These are phyloP conservation scores for Chrysotoxum bicinctum DNA, from an alignment of 2,888 invertebrate species.

Conservation along the genomic window DNA sequence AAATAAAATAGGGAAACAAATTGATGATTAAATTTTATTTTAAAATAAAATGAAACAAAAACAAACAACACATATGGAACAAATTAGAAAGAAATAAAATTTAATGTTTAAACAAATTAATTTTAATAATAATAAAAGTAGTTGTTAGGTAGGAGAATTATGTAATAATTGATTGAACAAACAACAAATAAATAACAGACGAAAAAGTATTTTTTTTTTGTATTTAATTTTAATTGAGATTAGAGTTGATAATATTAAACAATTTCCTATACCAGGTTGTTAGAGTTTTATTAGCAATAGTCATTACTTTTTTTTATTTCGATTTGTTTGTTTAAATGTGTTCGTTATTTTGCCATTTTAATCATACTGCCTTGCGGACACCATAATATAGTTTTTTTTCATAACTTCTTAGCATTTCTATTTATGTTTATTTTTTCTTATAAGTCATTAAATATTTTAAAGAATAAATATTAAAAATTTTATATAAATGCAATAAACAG, in stretches of 20 bases:
- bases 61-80: constrained; percentile 31
- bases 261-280: constrained; percentile 60
- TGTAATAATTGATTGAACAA: constrained; percentile 53
- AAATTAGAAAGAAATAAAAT: constrained; percentile 49
- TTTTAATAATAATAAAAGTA: constrained; percentile 14
- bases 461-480: background rate
- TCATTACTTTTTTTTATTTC: constrained; percentile 41
- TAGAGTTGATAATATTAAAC: background rate
- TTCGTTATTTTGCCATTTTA: constrained; percentile 57
- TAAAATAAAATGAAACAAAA: constrained; percentile 37
- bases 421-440: background rate
- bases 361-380: constrained; percentile 54
- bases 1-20: constrained; percentile 67
- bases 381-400: background rate
- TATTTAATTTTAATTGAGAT: constrained; percentile 23
- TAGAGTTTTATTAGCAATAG: constrained; percentile 33
- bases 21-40: constrained; percentile 60
- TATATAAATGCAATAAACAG: background rate
- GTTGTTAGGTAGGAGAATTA: constrained; percentile 59
- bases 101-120: constrained; percentile 3
- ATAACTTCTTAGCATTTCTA: background rate
- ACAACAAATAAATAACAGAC: background rate
- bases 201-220: constrained; percentile 7
- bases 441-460: background rate
- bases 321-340: constrained; percentile 13